Percentiles rank a stretch among this genome's conserved stretches.
Conservation (phyloP, 1,140 invertebrate genomes). For the Drosophila funebris region DNA sequence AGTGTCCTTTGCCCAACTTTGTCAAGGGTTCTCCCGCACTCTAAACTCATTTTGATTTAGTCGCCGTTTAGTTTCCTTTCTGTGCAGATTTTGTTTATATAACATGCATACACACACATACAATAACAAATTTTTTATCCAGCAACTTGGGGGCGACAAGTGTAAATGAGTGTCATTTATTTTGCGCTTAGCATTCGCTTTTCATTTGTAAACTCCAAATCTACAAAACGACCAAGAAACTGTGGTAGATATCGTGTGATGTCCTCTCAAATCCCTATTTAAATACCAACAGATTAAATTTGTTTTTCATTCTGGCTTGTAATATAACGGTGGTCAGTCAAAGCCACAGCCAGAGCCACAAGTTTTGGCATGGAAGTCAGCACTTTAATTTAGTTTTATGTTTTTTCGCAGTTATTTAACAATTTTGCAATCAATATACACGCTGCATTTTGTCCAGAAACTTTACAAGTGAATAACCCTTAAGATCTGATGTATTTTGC, state of each 20-base stretch:
- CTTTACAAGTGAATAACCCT: conserved; percentile 14
- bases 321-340: conserved; percentile 20
- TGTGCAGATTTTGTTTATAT: conserved; percentile 59
- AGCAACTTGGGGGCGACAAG: conserved; percentile 49
- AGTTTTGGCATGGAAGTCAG: background rate
- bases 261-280: conserved; percentile 9
- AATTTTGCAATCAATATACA: conserved; percentile 45
- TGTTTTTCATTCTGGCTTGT: background rate
- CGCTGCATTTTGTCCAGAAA: conserved; percentile 26
- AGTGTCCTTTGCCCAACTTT: conserved; percentile 47
- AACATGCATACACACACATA: conserved; percentile 30
- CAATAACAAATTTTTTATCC: conserved; percentile 14
- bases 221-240: conserved; percentile 17
- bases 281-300: conserved; percentile 42
- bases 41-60: conserved; percentile 70
- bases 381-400: background rate
- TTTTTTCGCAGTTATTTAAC: background rate
- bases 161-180: conserved; percentile 75
- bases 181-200: conserved; percentile 42
- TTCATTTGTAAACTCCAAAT: conserved; percentile 16
- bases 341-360: background rate
- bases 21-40: conserved; percentile 46
- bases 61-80: conserved; percentile 58
- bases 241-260: conserved; percentile 17
- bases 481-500: too few species aligned